Evolutionary conservation across 2,797 vertebrate genomes (phyloP), one percentile per base, ranked within the genome.

Genomic region (Enoplosus armatus): DNA sequence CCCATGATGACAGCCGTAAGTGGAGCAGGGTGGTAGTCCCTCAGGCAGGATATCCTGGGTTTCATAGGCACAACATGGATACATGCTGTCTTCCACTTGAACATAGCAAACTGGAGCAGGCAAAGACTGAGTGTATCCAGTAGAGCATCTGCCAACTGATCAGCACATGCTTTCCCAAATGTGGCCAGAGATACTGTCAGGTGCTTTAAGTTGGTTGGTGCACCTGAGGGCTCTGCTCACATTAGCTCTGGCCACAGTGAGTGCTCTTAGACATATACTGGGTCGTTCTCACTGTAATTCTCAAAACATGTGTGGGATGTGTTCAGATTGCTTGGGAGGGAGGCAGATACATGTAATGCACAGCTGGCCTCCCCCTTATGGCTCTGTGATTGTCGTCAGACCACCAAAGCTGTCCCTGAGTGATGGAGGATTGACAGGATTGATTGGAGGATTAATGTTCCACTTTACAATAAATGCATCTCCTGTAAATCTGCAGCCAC

Each of bases 1-100:
- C 77, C 55, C 56, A 65, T 83, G 79, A 79, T 87, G 84, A 89
- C 84, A 87, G 72, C 77, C 22, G 41, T 71, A 80, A 84, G 59
- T 80, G 64, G 75, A 84, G 61, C 68, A 79, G 69, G 72, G 82
- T 72, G 69, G 78, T 66, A 59, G 73, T 77, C 70, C 68, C 72
- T 71, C 48, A 68, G 59, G 86, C 82, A 86, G 83, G 87, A 85
- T 84, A 80, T 91, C 82, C 85, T 86, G 76, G 77, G 77, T 86
- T 81, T 85, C 75, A 76, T 20, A 61, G 71, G 48, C 77, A 66
- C 60, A 72, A 48, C 61, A 48, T 76, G 47, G 55, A 79, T 82
- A 54, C 37, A 70, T 67, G 31, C 67, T 74, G 62, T 59, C 70
- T 48, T 68, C 15, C 67, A 59, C 37, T 63, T 15, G 63, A 72